These are phyloP conservation scores for Cephalopachus bancanus DNA, from an alignment of 2,797 vertebrate species.

Conservation along the genomic window DNA sequence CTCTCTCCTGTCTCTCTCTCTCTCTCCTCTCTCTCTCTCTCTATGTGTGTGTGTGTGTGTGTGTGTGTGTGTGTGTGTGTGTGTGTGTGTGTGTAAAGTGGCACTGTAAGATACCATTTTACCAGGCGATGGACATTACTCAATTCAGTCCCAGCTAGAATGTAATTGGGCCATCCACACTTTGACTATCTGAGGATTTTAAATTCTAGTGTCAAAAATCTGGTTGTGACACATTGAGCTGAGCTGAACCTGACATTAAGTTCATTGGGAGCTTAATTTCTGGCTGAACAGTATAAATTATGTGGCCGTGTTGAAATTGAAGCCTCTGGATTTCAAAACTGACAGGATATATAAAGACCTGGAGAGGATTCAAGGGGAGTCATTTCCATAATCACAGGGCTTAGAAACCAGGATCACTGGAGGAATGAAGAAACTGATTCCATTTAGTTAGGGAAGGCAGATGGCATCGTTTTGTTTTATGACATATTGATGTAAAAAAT, in stretches of 20 bases:
- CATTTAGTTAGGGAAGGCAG: neutral
- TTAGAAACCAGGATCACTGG: neutral
- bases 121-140: neutral
- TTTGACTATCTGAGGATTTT: conserved; percentile 9
- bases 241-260: neutral
- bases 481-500: neutral
- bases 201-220: neutral
- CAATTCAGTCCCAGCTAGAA: neutral
- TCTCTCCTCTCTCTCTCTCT: neutral
- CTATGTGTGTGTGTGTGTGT: too few species aligned
- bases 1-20: too few species aligned
- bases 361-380: neutral
- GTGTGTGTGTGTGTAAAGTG: neutral
- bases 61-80: too few species aligned
- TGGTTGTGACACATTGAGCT: neutral
- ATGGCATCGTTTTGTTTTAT: neutral
- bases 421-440: neutral
- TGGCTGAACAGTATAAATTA: neutral
- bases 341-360: neutral
- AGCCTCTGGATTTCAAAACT: neutral
- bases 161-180: neutral
- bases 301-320: neutral
- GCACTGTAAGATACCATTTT: neutral
- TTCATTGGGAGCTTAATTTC: neutral
- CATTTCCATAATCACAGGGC: neutral